phyloP scores from a whole-genome alignment of 2,113 vertebrate genomes.

The Butastur rufipennis region DNA sequence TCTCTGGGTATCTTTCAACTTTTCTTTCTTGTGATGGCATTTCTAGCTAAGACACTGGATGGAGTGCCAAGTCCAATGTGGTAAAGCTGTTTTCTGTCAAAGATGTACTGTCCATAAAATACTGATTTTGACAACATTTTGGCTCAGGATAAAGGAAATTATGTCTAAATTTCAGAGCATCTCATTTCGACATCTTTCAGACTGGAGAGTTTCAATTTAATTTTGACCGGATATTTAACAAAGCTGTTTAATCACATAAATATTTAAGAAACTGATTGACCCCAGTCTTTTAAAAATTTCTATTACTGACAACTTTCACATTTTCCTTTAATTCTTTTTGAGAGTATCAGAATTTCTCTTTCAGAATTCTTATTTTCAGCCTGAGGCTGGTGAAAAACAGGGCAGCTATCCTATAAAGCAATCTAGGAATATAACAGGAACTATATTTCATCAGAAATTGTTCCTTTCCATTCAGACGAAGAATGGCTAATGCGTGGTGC shows the following conservation, averaged over 20 bases:
- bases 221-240: not conserved
- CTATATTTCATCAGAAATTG: slow-evolving; percentile 30
- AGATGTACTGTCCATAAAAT: not conserved
- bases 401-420: not conserved
- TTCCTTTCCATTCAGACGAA: slow-evolving; percentile 28
- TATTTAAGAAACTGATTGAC: not conserved
- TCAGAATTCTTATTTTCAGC: not conserved
- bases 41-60: not conserved
- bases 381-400: not conserved
- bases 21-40: not conserved
- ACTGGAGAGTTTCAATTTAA: not conserved
- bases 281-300: not conserved
- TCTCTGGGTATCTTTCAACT: not conserved
- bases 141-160: not conserved
- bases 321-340: not conserved
- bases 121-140: not conserved
- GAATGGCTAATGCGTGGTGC: not conserved
- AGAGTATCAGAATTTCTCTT: not conserved
- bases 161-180: not conserved
- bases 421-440: slow-evolving; percentile 10
- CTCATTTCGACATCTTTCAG: not conserved
- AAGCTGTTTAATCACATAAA: not conserved
- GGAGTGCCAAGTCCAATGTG: not conserved
- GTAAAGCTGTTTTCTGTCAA: not conserved
- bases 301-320: not conserved